Evolutionary conservation across 2,113 vertebrate genomes (phyloP), one percentile per base, ranked within the genome.

Genomic region (Myotis brandtii): DNA sequence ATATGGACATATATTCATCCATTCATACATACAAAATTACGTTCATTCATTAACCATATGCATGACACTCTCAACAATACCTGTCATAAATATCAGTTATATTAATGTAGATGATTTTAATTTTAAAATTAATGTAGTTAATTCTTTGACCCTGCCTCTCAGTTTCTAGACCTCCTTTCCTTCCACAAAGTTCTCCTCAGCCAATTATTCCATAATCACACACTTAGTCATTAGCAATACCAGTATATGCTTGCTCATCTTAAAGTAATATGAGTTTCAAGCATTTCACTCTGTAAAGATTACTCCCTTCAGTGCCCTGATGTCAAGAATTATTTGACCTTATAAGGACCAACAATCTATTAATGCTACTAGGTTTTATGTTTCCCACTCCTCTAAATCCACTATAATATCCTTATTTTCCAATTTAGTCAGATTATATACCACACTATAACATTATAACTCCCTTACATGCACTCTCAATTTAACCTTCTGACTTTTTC

Each of bases 361-460:
- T 70, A 88, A 72, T 64, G 23, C 2, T n/a, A 32, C 11, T 25
- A 85, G 16, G 12, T 79, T 95, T 14, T 54, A 59, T 43, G 72
- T 62, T 91, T 70, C 1, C 14, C 32, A 77, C 7, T 89, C 5
- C 23, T 90, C 48, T 21, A 75, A 73, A 43, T 30, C 18, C 20
- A 67, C 18, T 86, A n/a, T 4, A 72, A 34, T 88, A 91, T 37
- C 37, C 25, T 70, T 20, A 76, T 11, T 73, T 92, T 54, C 34
- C 17, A 64, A 32, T 8, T 73, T 86, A 43, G 32, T 93, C 27
- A 85, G 43, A 87, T 94, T 85, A 87, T 50, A 88, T 56, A 91
- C 18, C 46, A 94, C 18, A 48, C 9, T 79, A 82, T 10, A 93
- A 1, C 11, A 64, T 81, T 62, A 87, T 66, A 67, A 79, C 1